Evolutionary conservation across 2,113 vertebrate species (phyloP), one percentile per base, ranked within the genome.

Genomic region (Thalassoma bifasciatum): DNA sequence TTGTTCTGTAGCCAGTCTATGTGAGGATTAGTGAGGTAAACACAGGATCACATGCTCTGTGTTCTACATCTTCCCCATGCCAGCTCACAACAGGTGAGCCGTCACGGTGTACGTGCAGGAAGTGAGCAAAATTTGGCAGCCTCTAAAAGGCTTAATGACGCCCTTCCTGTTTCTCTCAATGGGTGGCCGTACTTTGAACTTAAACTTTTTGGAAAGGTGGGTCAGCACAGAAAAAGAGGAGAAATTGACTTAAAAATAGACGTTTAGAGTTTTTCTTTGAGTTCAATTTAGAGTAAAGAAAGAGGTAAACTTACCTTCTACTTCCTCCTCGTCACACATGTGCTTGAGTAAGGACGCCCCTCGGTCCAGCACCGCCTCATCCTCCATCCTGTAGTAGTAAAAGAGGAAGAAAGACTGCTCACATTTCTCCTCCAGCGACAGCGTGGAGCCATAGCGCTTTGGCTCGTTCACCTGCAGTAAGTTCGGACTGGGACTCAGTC

Each of bases 321-420:
- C 97, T 85, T 99, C 98, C 91, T 99, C 96, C 81, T 97, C 96
- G 56, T 99, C 97, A 52, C 97, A 99, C 2, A 97, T 93, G 59
- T 98, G 96, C 71, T 99, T 99, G 70, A 98, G 92, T 86, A 97
- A 95, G 79, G 97, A 99, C 36, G 97, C 98, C 82, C 98, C 98
- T 84, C 96, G 95, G 94, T 99, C 98, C 95, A 99, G 85, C 82
- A 99, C 98, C 22, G 98, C 98, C 94, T 99, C 98, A 88, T 99
- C 98, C 93, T 99, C 98, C 97, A 99, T 97, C 95, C 98, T 99
- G 90, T 97, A 98, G 94, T 98, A 97, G 94, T 98, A 99, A 88
- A 98, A 98, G 86, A 99, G 95, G 95, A 98, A 99, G 86, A 99
- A 98, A 94, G 97, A 98, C 92, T 95, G 95, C 91, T 98, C 95